These are phyloP conservation scores for Balanococcus diminutus DNA, from an alignment of 2,888 invertebrate species.

Conservation along the genomic window DNA sequence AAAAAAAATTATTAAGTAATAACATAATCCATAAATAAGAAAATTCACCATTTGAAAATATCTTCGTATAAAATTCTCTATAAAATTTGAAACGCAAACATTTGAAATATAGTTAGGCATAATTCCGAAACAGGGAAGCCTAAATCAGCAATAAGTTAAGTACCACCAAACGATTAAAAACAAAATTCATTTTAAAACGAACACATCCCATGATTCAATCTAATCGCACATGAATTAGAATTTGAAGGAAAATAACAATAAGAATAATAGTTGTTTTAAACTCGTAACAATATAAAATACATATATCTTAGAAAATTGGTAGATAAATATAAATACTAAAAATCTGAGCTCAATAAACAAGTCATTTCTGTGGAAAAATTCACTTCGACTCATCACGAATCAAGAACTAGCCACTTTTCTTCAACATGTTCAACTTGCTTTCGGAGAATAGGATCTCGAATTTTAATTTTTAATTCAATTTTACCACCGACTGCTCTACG, in stretches of 20 bases:
- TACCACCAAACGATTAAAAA: neutral
- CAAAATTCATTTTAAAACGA: neutral
- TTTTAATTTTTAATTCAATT: constrained; percentile 83
- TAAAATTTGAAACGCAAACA: neutral
- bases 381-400: constrained; percentile 60
- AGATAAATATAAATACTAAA: neutral
- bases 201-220: neutral
- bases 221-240: neutral
- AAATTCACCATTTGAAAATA: neutral
- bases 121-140: neutral
- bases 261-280: neutral
- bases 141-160: neutral
- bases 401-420: constrained; percentile 92
- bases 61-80: neutral
- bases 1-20: neutral
- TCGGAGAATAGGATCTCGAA: constrained; percentile 85
- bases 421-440: constrained; percentile 87
- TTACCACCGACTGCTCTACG: constrained; percentile 87
- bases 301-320: neutral
- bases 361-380: neutral
- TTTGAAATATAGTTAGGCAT: neutral
- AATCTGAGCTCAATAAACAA: neutral
- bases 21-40: neutral
- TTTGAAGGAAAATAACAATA: neutral
- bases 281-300: neutral